Evolutionary conservation across 1,140 invertebrate genomes (phyloP).

Genomic region (Diabrotica undecimpunctata): DNA sequence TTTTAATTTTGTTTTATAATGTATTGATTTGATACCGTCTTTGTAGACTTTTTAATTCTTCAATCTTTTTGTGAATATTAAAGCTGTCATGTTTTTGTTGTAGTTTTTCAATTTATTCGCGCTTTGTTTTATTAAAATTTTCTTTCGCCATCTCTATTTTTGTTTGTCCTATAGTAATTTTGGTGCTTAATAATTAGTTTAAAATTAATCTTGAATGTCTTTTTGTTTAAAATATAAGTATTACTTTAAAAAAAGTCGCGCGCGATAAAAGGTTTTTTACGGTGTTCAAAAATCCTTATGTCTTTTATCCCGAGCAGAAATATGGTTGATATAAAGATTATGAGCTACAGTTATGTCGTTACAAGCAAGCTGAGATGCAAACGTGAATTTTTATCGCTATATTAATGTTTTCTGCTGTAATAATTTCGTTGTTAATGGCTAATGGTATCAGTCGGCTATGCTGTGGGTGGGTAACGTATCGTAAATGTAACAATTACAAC

Average conservation of each 20-base stretch:
- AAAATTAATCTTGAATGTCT: too few species aligned
- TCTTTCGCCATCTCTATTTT: too few species aligned
- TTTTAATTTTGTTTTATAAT: too few species aligned
- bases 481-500: background rate
- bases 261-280: background rate
- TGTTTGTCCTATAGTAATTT: too few species aligned
- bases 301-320: background rate
- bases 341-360: constrained; percentile 2
- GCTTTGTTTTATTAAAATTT: too few species aligned
- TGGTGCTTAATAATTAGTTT: too few species aligned
- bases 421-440: constrained; percentile 2
- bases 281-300: background rate
- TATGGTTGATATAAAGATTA: constrained; percentile 3
- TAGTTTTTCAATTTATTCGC: too few species aligned
- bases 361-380: constrained; percentile 1
- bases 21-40: too few species aligned
- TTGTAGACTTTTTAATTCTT: too few species aligned
- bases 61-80: too few species aligned
- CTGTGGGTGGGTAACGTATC: background rate
- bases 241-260: background rate
- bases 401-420: background rate
- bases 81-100: too few species aligned
- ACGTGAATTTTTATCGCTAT: constrained; percentile 1
- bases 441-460: background rate
- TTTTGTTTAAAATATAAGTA: background rate